phyloP scores from a whole-genome alignment of 1,140 invertebrate genomes.

The Asobara japonica region DNA sequence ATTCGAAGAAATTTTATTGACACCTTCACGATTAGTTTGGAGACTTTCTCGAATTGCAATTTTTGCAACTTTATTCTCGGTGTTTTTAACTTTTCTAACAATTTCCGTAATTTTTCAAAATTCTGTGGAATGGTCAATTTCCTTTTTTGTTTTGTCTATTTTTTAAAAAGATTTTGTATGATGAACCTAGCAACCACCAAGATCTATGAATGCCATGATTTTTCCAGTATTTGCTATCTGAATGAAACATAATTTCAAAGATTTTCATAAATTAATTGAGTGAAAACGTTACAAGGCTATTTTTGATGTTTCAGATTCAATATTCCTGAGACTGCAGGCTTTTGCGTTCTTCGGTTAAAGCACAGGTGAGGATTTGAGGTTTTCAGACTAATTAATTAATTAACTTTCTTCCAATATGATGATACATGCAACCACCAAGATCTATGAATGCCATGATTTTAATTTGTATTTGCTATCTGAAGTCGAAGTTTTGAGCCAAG shows the following conservation, averaged over 20 bases:
- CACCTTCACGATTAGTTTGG: too few species aligned
- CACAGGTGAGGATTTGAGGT: neutral
- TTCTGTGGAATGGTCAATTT: too few species aligned
- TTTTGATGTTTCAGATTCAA: neutral
- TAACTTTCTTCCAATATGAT: slow-evolving; percentile 6
- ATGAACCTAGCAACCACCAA: slow-evolving; percentile 33
- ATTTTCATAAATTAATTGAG: too few species aligned
- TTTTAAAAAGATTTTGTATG: slow-evolving; percentile 12
- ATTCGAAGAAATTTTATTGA: too few species aligned
- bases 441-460: slow-evolving; percentile 37
- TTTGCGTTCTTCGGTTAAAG: too few species aligned
- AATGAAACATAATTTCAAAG: neutral
- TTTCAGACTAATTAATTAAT: neutral
- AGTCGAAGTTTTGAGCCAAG: neutral
- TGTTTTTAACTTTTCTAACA: too few species aligned
- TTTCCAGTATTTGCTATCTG: slow-evolving; percentile 29
- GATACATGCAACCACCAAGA: slow-evolving; percentile 35
- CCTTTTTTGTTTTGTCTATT: too few species aligned
- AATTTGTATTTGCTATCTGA: slow-evolving; percentile 33
- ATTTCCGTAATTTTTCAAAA: too few species aligned
- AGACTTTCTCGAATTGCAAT: too few species aligned
- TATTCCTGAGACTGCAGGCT: neutral
- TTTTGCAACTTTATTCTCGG: too few species aligned
- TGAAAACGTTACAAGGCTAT: neutral
- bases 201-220: slow-evolving; percentile 33